These are phyloP conservation scores for Leptoteleia sp. DNA, from an alignment of 1,140 invertebrate genomes.

Conservation along the genomic window DNA sequence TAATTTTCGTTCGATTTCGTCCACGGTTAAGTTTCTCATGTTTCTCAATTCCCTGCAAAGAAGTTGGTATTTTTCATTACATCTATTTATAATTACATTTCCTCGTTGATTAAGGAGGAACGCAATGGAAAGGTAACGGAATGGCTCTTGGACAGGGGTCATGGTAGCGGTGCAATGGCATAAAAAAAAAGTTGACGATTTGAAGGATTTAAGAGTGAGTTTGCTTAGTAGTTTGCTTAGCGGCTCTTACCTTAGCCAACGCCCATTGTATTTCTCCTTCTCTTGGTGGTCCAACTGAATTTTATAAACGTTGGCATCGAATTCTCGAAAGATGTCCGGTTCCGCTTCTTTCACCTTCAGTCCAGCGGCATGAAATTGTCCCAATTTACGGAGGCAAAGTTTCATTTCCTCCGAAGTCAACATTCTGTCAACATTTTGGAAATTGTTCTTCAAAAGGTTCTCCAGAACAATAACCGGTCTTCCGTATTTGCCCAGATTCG, in stretches of 20 bases:
- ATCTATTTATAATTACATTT: no score
- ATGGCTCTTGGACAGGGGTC: no score
- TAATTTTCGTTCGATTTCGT: conserved; percentile 17
- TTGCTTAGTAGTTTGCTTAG: no score
- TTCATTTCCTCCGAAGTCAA: conserved; percentile 69
- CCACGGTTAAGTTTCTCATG: conserved; percentile 1
- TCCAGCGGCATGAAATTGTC: conserved; percentile 70
- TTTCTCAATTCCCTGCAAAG: conserved; percentile 1
- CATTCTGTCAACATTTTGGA: conserved; percentile 41
- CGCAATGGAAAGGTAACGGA: no score
- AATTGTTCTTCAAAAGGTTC: conserved; percentile 69
- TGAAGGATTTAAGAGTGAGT: no score
- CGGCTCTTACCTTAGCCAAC: no score
- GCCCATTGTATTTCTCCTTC: conserved; percentile 1
- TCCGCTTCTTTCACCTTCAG: conserved; percentile 63
- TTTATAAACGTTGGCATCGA: conserved; percentile 23
- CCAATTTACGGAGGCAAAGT: conserved; percentile 67
- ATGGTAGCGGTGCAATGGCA: no score
- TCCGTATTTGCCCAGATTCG: conserved; percentile 73
- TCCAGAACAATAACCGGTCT: conserved; percentile 73
- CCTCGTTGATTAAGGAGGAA: no score
- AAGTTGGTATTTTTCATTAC: no score
- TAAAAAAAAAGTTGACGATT: no score
- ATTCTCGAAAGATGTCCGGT: conserved; percentile 38
- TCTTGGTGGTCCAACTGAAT: not conserved